phyloP scores from a whole-genome alignment of 1,140 invertebrate genomes.

The Panagrolaimus sp. region DNA sequence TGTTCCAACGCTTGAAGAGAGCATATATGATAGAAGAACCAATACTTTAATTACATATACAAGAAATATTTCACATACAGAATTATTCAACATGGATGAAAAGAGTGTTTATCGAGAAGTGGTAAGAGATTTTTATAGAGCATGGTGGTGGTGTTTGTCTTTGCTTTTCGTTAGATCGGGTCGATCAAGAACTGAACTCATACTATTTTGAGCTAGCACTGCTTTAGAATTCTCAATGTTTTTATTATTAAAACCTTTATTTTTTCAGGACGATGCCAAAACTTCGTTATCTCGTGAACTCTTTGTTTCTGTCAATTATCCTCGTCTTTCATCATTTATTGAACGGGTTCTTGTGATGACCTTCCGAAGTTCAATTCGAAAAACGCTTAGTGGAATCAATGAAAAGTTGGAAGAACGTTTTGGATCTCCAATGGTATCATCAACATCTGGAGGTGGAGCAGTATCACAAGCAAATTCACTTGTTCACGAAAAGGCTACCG shows the following conservation, averaged over 20 bases:
- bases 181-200: too few species aligned
- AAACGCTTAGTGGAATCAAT: slow-evolving; percentile 35
- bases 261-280: slow-evolving; percentile 12
- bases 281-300: slow-evolving; percentile 33
- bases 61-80: slow-evolving; percentile 45
- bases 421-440: slow-evolving; percentile 16
- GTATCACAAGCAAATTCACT: background rate
- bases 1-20: slow-evolving; percentile 52
- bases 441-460: background rate
- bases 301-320: slow-evolving; percentile 40
- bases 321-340: slow-evolving; percentile 31
- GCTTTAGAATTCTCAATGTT: background rate
- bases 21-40: slow-evolving; percentile 40
- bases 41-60: slow-evolving; percentile 52
- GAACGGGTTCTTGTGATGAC: slow-evolving; percentile 43
- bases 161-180: too few species aligned
- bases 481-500: background rate
- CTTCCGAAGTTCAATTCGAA: slow-evolving; percentile 42
- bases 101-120: slow-evolving; percentile 35
- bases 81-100: slow-evolving; percentile 45
- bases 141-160: too few species aligned
- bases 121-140: too few species aligned
- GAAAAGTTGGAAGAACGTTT: slow-evolving; percentile 43
- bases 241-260: background rate
- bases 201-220: too few species aligned